Evolutionary conservation across 2,888 invertebrate species (phyloP).

Genomic region (Clistopyga incitator): DNA sequence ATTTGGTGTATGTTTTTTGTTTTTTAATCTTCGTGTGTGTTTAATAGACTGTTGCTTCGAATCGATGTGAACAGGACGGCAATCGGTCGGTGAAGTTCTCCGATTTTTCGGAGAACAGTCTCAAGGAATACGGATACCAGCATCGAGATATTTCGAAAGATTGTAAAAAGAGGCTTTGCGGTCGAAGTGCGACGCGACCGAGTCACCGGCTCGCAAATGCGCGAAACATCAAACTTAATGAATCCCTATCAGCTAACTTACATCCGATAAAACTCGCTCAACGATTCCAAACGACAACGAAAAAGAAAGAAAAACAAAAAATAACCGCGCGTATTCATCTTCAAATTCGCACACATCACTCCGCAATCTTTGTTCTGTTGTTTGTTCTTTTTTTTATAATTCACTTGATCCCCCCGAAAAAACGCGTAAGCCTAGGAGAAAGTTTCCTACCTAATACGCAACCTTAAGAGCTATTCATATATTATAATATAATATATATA

Average conservation of each 20-base stretch:
- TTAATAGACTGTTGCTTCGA: constrained; percentile 71
- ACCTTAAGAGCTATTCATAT: constrained; percentile 44
- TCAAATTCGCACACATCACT: not conserved
- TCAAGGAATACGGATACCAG: constrained; percentile 23
- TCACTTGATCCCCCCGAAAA: constrained; percentile 37
- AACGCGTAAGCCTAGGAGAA: constrained; percentile 59
- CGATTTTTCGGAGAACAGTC: constrained; percentile 48
- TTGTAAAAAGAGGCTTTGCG: not conserved
- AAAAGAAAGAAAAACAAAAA: constrained; percentile 32
- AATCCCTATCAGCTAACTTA: constrained; percentile 37
- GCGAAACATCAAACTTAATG: constrained; percentile 54
- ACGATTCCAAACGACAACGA: constrained; percentile 39
- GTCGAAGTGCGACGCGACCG: constrained; percentile 28
- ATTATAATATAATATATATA: constrained; percentile 51
- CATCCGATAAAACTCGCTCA: constrained; percentile 45
- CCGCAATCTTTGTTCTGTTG: constrained; percentile 15
- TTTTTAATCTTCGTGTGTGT: constrained; percentile 25
- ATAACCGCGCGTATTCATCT: not conserved
- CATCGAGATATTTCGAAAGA: constrained; percentile 33
- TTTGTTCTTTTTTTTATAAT: constrained; percentile 2
- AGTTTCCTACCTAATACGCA: constrained; percentile 63
- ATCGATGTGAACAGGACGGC: constrained; percentile 82
- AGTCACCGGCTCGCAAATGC: not conserved
- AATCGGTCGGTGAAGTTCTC: constrained; percentile 73
- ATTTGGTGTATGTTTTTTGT: constrained; percentile 18